Percentiles rank a stretch among this genome's conserved stretches.
Evolutionary conservation across 64 coral and sea anemone species (phyloP).

Genomic region (Dendrophyllia cribrosa): DNA sequence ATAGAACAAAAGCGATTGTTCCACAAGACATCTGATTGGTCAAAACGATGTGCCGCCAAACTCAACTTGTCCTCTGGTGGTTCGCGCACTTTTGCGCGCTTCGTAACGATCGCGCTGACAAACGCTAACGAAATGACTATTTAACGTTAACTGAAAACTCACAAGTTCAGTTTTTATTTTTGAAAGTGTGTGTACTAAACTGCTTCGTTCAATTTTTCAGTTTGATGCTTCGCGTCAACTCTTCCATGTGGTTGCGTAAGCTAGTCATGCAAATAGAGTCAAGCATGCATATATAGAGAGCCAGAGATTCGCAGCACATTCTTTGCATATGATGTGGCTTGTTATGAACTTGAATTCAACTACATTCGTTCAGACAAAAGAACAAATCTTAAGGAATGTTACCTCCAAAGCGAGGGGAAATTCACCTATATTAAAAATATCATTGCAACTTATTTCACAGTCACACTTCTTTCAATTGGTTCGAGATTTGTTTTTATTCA

Average conservation of each 20-base stretch:
- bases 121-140: not conserved
- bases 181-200: not conserved
- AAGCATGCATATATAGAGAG: conserved; percentile 35
- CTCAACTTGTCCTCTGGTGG: not conserved
- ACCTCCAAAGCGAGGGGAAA: not conserved
- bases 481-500: not conserved
- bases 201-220: conserved; percentile 30
- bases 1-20: conserved; percentile 49
- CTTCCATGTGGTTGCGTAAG: conserved; percentile 16
- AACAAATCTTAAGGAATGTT: not conserved
- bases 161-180: not conserved
- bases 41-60: conserved; percentile 1
- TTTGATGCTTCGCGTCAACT: not conserved
- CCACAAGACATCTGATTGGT: conserved; percentile 41
- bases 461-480: not conserved
- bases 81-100: not conserved
- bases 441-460: not conserved
- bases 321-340: conserved; percentile 45
- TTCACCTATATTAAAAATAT: no score
- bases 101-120: not conserved
- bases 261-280: conserved; percentile 30
- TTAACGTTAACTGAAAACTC: not conserved
- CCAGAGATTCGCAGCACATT: conserved; percentile 18
- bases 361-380: conserved; percentile 3
- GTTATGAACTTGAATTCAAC: conserved; percentile 41